A percentile compares a stretch with the other conserved stretches of the same genome.
These are phyloP conservation scores for Ranitomeya imitator DNA, from an alignment of 2,113 vertebrate species.

Conservation along the genomic window DNA sequence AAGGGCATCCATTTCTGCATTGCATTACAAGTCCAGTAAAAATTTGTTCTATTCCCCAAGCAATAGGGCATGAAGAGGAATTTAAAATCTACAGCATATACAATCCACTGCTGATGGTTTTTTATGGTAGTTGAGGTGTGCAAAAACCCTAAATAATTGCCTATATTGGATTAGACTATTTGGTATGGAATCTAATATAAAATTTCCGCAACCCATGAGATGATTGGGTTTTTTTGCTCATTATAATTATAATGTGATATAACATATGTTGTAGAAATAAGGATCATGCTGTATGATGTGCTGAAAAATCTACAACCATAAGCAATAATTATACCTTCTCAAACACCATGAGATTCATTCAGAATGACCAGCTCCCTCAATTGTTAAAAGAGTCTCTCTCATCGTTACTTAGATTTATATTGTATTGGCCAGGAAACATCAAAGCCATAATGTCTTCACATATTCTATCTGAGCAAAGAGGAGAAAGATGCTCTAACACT, in stretches of 20 bases:
- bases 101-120: too few relatives aligned
- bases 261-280: background rate
- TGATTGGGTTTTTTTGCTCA: background rate
- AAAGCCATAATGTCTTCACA: conserved; percentile 76
- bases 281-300: background rate
- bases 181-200: too few relatives aligned
- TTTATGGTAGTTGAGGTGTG: too few relatives aligned
- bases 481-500: conserved; percentile 70
- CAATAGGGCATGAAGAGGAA: too few relatives aligned
- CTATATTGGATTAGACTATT: too few relatives aligned
- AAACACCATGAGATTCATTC: conserved; percentile 18
- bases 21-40: too few relatives aligned
- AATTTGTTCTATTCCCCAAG: too few relatives aligned
- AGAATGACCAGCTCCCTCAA: conserved; percentile 26
- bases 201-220: background rate
- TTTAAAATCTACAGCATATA: too few relatives aligned
- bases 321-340: background rate
- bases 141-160: too few relatives aligned
- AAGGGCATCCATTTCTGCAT: too few relatives aligned
- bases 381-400: conserved; percentile 73
- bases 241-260: background rate
- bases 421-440: conserved; percentile 80
- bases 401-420: conserved; percentile 77
- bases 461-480: conserved; percentile 75
- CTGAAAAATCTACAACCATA: background rate